phyloP scores from a whole-genome alignment of 2,113 vertebrate species.

The Progne subis region DNA sequence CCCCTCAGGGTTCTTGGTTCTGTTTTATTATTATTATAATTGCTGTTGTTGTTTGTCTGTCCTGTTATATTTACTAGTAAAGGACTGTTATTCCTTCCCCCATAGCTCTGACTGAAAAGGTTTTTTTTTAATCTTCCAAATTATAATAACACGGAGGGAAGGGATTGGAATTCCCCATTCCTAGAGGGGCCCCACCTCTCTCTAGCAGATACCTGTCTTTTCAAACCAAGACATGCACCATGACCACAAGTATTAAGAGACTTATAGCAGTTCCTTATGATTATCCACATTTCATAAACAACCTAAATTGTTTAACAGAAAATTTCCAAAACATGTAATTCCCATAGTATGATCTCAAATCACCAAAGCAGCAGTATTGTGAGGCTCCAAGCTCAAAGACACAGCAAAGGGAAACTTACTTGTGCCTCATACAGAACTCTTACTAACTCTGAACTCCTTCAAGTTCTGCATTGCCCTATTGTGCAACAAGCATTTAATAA shows the following conservation, averaged over 20 bases:
- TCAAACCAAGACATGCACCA: not conserved
- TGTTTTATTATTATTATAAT: too few relatives aligned
- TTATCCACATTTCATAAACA: not conserved
- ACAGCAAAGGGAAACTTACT: not conserved
- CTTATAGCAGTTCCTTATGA: rapidly evolving
- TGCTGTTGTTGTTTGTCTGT: too few relatives aligned
- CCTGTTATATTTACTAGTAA: too few relatives aligned
- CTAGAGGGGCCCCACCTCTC: too few relatives aligned
- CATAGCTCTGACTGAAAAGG: too few relatives aligned
- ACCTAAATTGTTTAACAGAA: not conserved
- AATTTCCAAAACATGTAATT: not conserved
- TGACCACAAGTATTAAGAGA: not conserved
- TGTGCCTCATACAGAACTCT: not conserved
- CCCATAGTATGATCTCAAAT: not conserved
- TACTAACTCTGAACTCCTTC: not conserved
- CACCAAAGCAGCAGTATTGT: not conserved
- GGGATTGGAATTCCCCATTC: too few relatives aligned
- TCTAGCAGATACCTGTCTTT: too few relatives aligned
- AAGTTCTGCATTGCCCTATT: not conserved
- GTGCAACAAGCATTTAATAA: not conserved
- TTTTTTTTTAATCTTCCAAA: too few relatives aligned
- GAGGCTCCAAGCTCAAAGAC: not conserved
- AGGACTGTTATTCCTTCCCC: too few relatives aligned
- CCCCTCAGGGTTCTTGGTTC: too few relatives aligned
- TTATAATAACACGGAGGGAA: too few relatives aligned